Evolutionary conservation across 2,797 vertebrate genomes (phyloP), one percentile per base, ranked within the genome.

Genomic region (Pachyuromys duprasi): DNA sequence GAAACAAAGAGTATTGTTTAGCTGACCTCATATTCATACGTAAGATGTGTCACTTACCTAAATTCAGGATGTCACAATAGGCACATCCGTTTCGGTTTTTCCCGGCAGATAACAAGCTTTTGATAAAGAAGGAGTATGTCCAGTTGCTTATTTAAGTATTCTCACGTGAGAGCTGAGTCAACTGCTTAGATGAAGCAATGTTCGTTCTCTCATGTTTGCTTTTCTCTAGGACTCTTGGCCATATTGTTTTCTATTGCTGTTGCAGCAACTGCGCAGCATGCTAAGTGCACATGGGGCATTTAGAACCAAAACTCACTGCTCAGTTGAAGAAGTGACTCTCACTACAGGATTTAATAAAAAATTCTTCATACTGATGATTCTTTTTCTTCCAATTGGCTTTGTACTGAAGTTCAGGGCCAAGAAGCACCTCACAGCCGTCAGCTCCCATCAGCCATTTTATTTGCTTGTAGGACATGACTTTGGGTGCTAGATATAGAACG

Each of bases 401-500:
- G 67, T 62, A 80, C 80, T 94, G 86, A 84, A 36, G 39, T 36
- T 55, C 63, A 78, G 76, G 72, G 95, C 91, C 74, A 90, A 83
- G 72, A 67, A 69, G 1, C 86, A 96, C 24, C 63, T 95, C 92
- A 84, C 42, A 89, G 45, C 89, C 96, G 81, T 96, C 60, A 42
- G 95, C 91, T 80, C 89, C 96, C 91, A 82, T 65, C 95, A 92
- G 86, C 63, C 69, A 36, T 81, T 98, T 96, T 92, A 96, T 96
- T 96, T 97, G 95, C 94, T 98, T 97, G 91, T 5, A 42, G 96
- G 89, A 94, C 95, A 91, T 97, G 95, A 93, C 65, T 90, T 90
- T 67, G 33, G 91, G 94, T 69, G 84, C 69, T 1, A 97, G 96
- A 97, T 96, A 94, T 96, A 95, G 63, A 96, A 98, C 36, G 80